Evolutionary conservation across 37 sponge, comb jelly and placozoan species (phyloP).

Genomic region (Theonella swinhoei): DNA sequence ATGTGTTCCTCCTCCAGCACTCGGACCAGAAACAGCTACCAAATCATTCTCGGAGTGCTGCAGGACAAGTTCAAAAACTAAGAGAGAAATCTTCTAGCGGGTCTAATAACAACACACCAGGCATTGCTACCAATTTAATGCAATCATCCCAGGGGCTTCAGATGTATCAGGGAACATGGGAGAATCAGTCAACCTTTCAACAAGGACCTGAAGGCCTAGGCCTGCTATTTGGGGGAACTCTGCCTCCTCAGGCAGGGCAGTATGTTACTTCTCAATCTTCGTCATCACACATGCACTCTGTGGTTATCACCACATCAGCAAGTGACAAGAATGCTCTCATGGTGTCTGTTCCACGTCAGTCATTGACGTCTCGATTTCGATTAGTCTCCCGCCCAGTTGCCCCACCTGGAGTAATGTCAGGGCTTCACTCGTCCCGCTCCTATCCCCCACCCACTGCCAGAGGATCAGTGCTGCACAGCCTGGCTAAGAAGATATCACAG

Average conservation of each 20-base stretch:
- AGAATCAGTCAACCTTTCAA: no score
- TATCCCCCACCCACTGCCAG: neutral
- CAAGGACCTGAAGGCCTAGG: no score
- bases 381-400: neutral
- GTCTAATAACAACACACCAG: neutral
- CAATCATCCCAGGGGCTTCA: neutral
- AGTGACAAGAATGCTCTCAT: constrained; percentile 10
- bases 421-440: neutral
- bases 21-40: neutral
- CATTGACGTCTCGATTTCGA: neutral
- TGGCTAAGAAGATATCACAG: constrained; percentile 63
- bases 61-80: no score
- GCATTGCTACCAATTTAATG: neutral
- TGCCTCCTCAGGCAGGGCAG: no score
- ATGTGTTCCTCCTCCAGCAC: constrained; percentile 15
- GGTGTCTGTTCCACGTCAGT: constrained; percentile 40
- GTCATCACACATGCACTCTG: neutral
- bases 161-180: neutral
- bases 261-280: constrained; percentile 14
- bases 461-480: constrained; percentile 23
- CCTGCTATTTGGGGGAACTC: no score
- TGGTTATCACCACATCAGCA: neutral
- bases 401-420: neutral
- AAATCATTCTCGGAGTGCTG: neutral
- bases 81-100: no score